Base-by-base conservation (phyloP, 1,140 invertebrate genomes). In the Drosophila aff. region DNA sequence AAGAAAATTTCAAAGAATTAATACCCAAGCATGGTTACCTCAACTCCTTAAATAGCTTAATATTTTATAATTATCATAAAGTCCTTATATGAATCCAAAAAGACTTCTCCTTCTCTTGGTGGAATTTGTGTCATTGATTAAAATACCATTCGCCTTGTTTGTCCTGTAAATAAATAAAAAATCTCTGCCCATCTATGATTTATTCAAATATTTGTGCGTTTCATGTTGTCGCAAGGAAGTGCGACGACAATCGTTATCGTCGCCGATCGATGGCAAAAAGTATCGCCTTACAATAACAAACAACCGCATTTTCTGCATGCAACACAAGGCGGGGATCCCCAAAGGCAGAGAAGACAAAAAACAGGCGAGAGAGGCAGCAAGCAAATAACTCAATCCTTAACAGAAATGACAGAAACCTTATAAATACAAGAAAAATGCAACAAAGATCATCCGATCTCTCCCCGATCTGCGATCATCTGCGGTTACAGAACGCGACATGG, bases 321-420 rank as follows among this genome's bases (percentile, higher is more conserved):
- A 36, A 73, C 72, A 81, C 65, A 43, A 16, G 47, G 31, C 79
- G 58, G 58, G 58, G 65, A 74, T 84, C 76, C 72, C 83, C 84
- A 75, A 89, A 74, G 80, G 80, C 67, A 43, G 38, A 23, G 38
- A n/a, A 9, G 40, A 71, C 8, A 46, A 74, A 53, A 43, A 28
- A 33, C 67, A 28, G 5, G 47, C 28, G 53, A 58, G 47, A 26
- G 57, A 28, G 40, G 63, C 55, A 78, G 67, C 59, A 82, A 76
- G 76, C 84, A 84, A 87, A 87, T 87, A 87, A 87, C 84, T 87
- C 84, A 87, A 87, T 89, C 84, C 84, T 87, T 87, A 87, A 87
- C 85, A 78, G 84, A 89, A 84, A 83, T 84, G 84, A 81, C 84
- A 89, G 84, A 87, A 87, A 89, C 84, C 84, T 87, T 87, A 87